A percentile compares a stretch with the other conserved stretches of the same genome.
Conservation (phyloP, 2,797 vertebrate species). For the Leptoclinus maculatus region DNA sequence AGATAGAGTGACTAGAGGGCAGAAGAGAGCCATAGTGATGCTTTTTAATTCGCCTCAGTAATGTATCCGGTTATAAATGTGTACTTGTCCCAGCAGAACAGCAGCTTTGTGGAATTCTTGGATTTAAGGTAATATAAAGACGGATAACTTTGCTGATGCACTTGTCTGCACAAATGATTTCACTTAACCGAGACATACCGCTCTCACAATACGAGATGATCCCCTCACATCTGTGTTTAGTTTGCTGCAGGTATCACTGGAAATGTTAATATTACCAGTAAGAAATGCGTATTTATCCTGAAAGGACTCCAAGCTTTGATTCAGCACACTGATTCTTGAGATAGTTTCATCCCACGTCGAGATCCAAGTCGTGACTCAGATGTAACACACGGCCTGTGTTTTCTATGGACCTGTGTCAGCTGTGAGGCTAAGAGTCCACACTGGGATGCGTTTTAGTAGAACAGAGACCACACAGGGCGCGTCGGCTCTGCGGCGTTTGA, state of each 20-base stretch:
- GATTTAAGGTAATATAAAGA: slow-evolving; percentile 46
- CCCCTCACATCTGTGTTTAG: slow-evolving; percentile 67
- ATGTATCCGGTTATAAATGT: slow-evolving; percentile 23
- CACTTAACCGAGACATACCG: slow-evolving; percentile 27
- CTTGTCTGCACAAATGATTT: slow-evolving; percentile 38
- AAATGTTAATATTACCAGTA: slow-evolving; percentile 61
- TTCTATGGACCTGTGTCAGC: slow-evolving; percentile 63
- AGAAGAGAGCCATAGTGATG: slow-evolving; percentile 70
- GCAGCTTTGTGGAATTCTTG: slow-evolving; percentile 17
- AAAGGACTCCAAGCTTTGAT: slow-evolving; percentile 59
- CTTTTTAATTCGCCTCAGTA: slow-evolving; percentile 27
- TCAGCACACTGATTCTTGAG: slow-evolving; percentile 45
- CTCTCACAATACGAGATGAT: slow-evolving; percentile 52
- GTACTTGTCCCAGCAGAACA: slow-evolving; percentile 29
- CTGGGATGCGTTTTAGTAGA: slow-evolving; percentile 67
- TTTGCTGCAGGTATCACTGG: slow-evolving; percentile 69
- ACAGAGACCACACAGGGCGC: slow-evolving; percentile 80
- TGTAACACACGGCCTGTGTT: slow-evolving; percentile 46
- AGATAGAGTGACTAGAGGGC: slow-evolving; percentile 72
- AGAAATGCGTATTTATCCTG: slow-evolving; percentile 54
- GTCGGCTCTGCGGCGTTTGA: slow-evolving; percentile 68
- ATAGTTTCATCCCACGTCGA: slow-evolving; percentile 31
- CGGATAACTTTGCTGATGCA: slow-evolving; percentile 54
- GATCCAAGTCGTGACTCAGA: slow-evolving; percentile 71
- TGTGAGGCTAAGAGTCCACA: slow-evolving; percentile 70